A percentile compares a stretch with the other conserved stretches of the same genome.
Evolutionary conservation across 2,888 invertebrate genomes (phyloP).

Genomic region (Cabera pusaria): DNA sequence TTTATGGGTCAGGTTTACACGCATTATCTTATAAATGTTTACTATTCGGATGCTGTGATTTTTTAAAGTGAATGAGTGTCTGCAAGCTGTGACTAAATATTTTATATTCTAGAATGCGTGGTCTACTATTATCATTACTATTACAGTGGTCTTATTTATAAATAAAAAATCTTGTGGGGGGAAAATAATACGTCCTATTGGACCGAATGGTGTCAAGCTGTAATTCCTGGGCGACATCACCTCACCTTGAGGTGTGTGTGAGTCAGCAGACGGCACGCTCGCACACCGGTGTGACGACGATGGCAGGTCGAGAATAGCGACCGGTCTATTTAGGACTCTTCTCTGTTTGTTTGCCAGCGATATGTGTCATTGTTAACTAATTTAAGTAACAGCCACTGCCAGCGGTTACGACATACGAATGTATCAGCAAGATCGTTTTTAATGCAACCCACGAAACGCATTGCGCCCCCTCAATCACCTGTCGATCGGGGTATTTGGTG

Average conservation of each 20-base stretch:
- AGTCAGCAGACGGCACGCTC: constrained; percentile 74
- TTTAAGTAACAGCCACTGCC: constrained; percentile 79
- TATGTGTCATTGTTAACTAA: constrained; percentile 84
- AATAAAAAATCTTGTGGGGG: not conserved
- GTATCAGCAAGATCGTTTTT: constrained; percentile 44
- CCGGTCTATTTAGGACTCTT: constrained; percentile 79
- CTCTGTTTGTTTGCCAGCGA: constrained; percentile 81
- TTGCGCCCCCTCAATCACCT: constrained; percentile 29
- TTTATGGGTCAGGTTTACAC: no score
- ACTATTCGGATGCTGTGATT: no score
- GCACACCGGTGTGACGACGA: constrained; percentile 75
- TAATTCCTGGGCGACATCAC: constrained; percentile 54
- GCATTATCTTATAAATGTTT: no score
- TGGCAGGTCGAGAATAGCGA: constrained; percentile 75
- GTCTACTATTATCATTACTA: no score
- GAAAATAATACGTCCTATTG: no score
- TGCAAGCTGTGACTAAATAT: no score
- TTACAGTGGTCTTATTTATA: no score
- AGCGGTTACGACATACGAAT: constrained; percentile 73
- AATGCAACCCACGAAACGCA: constrained; percentile 38
- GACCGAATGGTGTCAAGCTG: constrained; percentile 33
- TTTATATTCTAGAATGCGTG: no score
- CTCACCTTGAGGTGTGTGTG: constrained; percentile 79
- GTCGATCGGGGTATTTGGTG: constrained; percentile 12
- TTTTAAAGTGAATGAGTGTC: no score